A percentile compares a stretch with the other conserved stretches of the same genome.
phyloP scores from a whole-genome alignment of 2,888 invertebrate genomes.

The Noctua fimbriata region DNA sequence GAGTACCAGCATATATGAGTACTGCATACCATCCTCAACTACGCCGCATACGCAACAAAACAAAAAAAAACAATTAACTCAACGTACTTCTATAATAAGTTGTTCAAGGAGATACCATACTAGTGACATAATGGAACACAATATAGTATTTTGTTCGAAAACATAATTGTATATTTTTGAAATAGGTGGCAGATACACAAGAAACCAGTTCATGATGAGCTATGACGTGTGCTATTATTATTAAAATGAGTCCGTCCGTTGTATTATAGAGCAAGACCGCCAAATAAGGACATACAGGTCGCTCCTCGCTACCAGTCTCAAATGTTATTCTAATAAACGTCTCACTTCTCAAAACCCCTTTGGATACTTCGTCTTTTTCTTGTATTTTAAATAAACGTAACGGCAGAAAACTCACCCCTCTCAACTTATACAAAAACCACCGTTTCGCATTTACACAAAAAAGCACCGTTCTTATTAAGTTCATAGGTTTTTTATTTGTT shows the following conservation, averaged over 20 bases:
- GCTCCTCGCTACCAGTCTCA: slow-evolving; percentile 13
- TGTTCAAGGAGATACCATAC: slow-evolving; percentile 17
- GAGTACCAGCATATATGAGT: slow-evolving; percentile 21
- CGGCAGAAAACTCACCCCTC: background rate
- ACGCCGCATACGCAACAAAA: slow-evolving; percentile 23
- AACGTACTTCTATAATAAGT: slow-evolving; percentile 8
- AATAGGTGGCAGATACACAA: slow-evolving; percentile 5
- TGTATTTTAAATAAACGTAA: background rate
- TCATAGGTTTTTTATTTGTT: background rate
- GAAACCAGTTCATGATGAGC: slow-evolving; percentile 24
- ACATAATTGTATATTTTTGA: slow-evolving; percentile 16
- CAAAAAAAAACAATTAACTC: slow-evolving; percentile 47
- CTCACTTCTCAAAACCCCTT: background rate
- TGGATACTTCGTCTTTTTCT: background rate
- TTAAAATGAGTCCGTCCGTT: slow-evolving; percentile 67
- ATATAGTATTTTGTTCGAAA: slow-evolving; percentile 28
- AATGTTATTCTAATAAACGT: slow-evolving; percentile 17
- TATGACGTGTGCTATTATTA: slow-evolving; percentile 61
- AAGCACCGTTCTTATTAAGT: background rate
- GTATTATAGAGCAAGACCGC: slow-evolving; percentile 45
- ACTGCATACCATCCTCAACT: slow-evolving; percentile 51
- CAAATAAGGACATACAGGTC: slow-evolving; percentile 42
- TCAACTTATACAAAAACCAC: slow-evolving; percentile 8
- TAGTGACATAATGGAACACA: slow-evolving; percentile 21
- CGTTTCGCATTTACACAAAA: slow-evolving; percentile 26